phyloP scores from a whole-genome alignment of 2,797 vertebrate genomes.

The Poeciliopsis gracilis region DNA sequence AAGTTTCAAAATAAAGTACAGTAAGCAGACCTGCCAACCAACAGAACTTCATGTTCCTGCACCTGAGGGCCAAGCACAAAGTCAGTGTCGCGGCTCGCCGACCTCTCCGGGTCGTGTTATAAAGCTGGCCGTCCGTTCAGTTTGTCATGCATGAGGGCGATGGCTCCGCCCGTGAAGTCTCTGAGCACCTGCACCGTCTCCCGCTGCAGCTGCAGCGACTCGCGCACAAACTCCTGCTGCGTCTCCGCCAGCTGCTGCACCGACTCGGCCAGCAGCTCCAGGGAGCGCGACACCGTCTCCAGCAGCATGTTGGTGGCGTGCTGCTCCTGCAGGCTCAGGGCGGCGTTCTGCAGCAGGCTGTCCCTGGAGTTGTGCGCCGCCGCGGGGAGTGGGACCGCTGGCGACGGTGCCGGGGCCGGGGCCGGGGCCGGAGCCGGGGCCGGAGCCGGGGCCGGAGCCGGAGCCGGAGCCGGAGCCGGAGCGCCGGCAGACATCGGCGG shows the following conservation, averaged over 20 bases:
- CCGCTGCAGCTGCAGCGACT: conserved; percentile 82
- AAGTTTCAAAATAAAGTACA: conserved; percentile 59
- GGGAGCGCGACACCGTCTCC: conserved; percentile 82
- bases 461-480: not conserved
- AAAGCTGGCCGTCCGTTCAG: conserved; percentile 81
- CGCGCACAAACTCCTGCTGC: conserved; percentile 83
- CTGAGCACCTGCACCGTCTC: conserved; percentile 83
- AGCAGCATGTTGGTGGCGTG: conserved; percentile 82
- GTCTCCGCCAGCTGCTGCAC: conserved; percentile 85
- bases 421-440: conserved; percentile 1
- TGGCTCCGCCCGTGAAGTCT: conserved; percentile 82
- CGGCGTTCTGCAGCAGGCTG: conserved; percentile 74
- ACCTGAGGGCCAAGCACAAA: conserved; percentile 45
- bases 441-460: not conserved
- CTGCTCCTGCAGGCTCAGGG: conserved; percentile 83
- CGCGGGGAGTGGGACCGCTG: not conserved
- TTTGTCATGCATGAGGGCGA: conserved; percentile 84
- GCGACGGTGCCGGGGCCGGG: not conserved
- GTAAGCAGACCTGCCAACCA: conserved; percentile 50
- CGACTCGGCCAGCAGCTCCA: conserved; percentile 85
- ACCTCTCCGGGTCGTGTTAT: conserved; percentile 48
- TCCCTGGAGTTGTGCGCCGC: conserved; percentile 47
- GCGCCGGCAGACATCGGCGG: conserved; percentile 28
- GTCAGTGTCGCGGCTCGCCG: conserved; percentile 42
- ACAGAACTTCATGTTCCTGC: conserved; percentile 41